These are phyloP conservation scores for Alloplasta piceator DNA, from an alignment of 2,888 invertebrate species.

Conservation along the genomic window DNA sequence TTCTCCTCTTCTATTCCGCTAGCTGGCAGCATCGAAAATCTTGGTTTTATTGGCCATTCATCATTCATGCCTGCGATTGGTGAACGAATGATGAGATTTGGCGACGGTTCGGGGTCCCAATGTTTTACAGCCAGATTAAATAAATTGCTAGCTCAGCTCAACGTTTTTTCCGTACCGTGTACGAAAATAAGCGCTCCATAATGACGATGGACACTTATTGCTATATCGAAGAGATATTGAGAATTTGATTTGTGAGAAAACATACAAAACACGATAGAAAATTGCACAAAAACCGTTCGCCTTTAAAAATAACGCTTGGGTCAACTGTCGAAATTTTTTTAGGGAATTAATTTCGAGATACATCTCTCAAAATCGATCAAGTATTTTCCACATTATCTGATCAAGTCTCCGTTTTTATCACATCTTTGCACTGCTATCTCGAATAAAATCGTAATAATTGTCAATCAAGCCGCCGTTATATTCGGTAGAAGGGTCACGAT, in stretches of 20 bases:
- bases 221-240: too few species aligned
- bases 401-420: neutral
- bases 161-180: neutral
- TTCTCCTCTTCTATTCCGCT: neutral
- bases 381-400: neutral
- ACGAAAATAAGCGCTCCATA: neutral
- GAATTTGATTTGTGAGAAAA: too few species aligned
- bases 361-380: neutral
- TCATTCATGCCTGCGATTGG: slow-evolving; percentile 36
- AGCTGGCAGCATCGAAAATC: neutral
- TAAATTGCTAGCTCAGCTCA: slow-evolving; percentile 4
- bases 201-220: neutral
- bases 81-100: slow-evolving; percentile 17
- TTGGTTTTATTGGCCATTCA: slow-evolving; percentile 20
- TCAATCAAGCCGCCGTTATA: slow-evolving; percentile 8
- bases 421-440: neutral
- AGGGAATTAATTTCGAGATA: neutral
- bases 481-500: neutral
- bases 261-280: too few species aligned
- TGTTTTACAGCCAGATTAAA: slow-evolving; percentile 5
- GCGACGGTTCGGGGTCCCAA: neutral
- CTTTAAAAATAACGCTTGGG: neutral
- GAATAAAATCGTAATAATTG: slow-evolving; percentile 5
- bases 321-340: slow-evolving; percentile 18
- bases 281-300: too few species aligned